Conservation (phyloP, 2,797 vertebrate genomes). For the Myiotriccus ornatus region DNA sequence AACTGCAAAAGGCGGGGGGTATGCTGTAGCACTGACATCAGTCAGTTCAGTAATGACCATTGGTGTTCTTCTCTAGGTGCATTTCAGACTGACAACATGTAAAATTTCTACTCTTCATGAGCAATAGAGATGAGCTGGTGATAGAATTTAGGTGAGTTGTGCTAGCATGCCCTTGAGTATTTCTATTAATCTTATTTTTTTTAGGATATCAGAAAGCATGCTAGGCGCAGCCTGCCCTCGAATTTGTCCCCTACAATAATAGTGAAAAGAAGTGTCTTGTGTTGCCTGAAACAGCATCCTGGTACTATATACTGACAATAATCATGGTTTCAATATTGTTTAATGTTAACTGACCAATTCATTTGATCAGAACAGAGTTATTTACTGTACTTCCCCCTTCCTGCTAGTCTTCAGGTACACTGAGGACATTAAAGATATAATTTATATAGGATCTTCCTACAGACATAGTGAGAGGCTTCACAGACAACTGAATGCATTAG, state of each 20-base stretch:
- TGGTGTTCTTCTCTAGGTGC: background rate
- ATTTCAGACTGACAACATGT: background rate
- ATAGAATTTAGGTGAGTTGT: background rate
- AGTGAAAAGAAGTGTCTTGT: background rate
- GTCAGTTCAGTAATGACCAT: background rate
- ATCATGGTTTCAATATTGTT: background rate
- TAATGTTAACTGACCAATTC: background rate
- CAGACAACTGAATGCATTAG: background rate
- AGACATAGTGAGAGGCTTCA: background rate
- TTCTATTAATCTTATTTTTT: slow-evolving; percentile 25
- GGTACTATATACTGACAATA: background rate
- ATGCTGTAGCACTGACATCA: background rate
- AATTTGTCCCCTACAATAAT: background rate
- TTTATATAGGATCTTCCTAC: background rate
- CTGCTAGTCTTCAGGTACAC: background rate
- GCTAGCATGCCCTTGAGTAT: slow-evolving; percentile 5
- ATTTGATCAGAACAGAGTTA: background rate
- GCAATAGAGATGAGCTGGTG: background rate
- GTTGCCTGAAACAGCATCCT: background rate
- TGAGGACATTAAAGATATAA: background rate
- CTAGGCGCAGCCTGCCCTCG: background rate
- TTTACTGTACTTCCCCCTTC: background rate
- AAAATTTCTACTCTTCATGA: background rate
- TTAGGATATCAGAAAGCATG: background rate
- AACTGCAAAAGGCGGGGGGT: background rate